Evolutionary conservation across 2,797 vertebrate species (phyloP), one percentile per base, ranked within the genome.

Genomic region (Lepidocolaptes lacrymiger): DNA sequence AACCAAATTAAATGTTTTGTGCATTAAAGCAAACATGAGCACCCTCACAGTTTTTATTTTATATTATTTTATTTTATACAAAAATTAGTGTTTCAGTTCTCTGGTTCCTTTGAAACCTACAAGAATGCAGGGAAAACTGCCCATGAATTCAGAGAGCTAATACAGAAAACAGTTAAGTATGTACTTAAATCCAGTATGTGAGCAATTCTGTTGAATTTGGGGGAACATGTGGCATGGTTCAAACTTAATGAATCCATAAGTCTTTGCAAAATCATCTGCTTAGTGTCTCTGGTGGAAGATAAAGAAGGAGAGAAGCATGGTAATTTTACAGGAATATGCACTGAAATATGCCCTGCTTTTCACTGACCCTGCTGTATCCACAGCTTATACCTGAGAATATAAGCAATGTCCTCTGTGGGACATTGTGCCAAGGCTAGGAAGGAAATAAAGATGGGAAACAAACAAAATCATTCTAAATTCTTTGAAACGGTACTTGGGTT

Each of bases 181-280:
- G 76, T 72, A 32, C 62, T 92, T 72, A 77, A 94, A 82, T 79
- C 78, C 87, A 88, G 82, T 67, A 36, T 39, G 58, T 59, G 82
- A 93, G 59, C 79, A 91, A 73, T 96, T 96, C 55, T 37, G 51
- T 62, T 72, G 81, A 87, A 94, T 76, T 32, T 75, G 67, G 43
- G 89, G 85, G 79, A 97, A 91, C 82, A 92, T 84, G 87, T 95
- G 93, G 73, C 76, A 49, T 59, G 76, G 82, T 93, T 94, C 95
- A 94, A 78, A 94, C 66, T 93, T 94, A 96, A 95, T 91, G 88
- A 88, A 73, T 93, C 86, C 90, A 59, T 97, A 93, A 94, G 73
- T 95, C 92, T 96, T 94, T 81, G 69, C 89, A 84, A 91, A 96
- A 93, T 94, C 91, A 92, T 89, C 90, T 84, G 58, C 73, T 95